Percentiles rank a stretch among this genome's conserved stretches.
phyloP scores from a whole-genome alignment of 2,797 vertebrate genomes.

The Hyperoplus lanceolatus region DNA sequence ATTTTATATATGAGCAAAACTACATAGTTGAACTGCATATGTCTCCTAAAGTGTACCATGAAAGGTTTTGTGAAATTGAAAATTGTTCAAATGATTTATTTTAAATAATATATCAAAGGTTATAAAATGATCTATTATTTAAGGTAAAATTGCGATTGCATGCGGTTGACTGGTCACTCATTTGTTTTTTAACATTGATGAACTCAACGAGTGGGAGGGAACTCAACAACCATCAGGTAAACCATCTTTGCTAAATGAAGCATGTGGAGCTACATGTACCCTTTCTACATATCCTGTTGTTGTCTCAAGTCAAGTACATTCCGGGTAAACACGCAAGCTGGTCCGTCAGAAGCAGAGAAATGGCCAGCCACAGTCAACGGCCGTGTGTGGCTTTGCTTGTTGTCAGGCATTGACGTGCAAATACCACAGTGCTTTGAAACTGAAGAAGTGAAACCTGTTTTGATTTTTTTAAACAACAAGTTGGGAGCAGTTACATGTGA shows the following conservation, averaged over 20 bases:
- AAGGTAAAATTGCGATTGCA: not conserved
- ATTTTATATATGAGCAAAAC: too few species aligned
- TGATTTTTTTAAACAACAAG: not conserved
- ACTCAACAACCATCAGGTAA: not conserved
- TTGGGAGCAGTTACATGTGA: not conserved
- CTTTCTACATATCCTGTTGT: conserved; percentile 64
- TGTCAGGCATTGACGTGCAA: not conserved
- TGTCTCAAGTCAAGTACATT: conserved; percentile 17
- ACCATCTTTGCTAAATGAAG: conserved; percentile 38
- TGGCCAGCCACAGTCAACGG: conserved; percentile 42
- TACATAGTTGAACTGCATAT: too few species aligned
- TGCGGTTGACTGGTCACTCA: not conserved
- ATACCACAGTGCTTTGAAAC: not conserved
- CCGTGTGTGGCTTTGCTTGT: conserved; percentile 37
- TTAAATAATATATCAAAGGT: not conserved
- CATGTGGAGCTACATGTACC: not conserved
- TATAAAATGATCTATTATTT: not conserved
- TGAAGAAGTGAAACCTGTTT: not conserved
- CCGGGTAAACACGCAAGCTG: conserved; percentile 43
- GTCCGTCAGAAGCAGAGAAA: conserved; percentile 49
- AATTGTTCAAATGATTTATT: not conserved
- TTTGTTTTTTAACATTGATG: not conserved
- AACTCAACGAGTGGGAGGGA: conserved; percentile 8
- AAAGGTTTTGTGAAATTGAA: not conserved
- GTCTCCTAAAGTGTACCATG: not conserved